These are phyloP conservation scores for Xylota sylvarum DNA, from an alignment of 2,888 invertebrate species.

Conservation along the genomic window DNA sequence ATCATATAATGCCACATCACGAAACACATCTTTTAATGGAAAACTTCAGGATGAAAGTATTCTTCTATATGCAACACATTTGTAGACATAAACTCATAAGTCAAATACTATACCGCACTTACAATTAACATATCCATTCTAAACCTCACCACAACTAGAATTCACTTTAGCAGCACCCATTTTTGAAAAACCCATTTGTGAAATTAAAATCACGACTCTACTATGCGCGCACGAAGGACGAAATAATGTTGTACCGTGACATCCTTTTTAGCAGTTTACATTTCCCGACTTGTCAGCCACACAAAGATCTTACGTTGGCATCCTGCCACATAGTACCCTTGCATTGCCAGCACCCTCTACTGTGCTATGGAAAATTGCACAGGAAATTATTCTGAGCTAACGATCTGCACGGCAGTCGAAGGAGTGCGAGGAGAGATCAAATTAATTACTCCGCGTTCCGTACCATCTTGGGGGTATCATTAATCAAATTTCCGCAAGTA, in stretches of 20 bases:
- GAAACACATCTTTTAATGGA: no score
- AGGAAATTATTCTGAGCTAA: slow-evolving; percentile 1
- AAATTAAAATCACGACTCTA: neutral
- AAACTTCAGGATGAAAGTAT: no score
- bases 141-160: neutral
- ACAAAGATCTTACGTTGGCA: neutral
- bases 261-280: neutral
- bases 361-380: neutral
- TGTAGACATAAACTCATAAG: neutral
- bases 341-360: neutral
- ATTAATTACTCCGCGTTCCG: slow-evolving; percentile 2
- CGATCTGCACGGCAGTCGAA: neutral
- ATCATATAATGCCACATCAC: no score
- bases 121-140: neutral
- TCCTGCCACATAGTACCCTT: neutral
- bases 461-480: neutral
- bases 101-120: no score
- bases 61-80: no score
- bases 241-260: neutral
- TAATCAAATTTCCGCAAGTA: neutral
- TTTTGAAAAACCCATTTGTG: neutral
- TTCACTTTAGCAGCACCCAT: neutral
- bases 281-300: slow-evolving; percentile 1
- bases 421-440: slow-evolving; percentile 1
- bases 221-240: neutral